Percentiles rank a stretch among this genome's conserved stretches.
Conservation (phyloP, 2,797 vertebrate species). For the Atherinosoma microstoma region DNA sequence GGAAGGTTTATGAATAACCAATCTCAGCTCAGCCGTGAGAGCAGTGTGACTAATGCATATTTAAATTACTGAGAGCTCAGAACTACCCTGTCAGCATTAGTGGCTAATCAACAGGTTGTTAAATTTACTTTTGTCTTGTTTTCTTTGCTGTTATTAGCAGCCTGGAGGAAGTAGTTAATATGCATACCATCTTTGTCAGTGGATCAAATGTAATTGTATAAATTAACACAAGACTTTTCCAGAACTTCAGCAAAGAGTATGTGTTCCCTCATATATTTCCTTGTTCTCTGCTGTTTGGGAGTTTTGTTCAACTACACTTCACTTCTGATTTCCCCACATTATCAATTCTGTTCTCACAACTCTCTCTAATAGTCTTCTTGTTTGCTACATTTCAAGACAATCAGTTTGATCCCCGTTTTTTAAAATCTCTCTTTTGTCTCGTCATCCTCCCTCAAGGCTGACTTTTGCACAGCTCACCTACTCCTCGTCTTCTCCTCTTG, state of each 20-base stretch:
- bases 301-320: neutral
- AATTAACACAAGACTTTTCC: neutral
- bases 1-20: neutral
- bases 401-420: too few species aligned
- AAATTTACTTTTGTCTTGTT: neutral
- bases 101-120: neutral
- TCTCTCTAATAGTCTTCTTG: neutral
- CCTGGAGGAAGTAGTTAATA: neutral
- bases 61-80: neutral
- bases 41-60: neutral
- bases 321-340: neutral
- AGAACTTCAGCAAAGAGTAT: neutral
- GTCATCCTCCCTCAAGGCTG: too few species aligned
- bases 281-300: neutral
- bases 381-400: neutral
- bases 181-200: neutral
- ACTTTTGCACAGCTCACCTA: too few species aligned
- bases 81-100: neutral
- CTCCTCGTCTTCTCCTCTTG: too few species aligned
- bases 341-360: neutral
- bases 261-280: too few species aligned
- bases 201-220: neutral
- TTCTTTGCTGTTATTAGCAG: neutral
- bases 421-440: too few species aligned
- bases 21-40: constrained; percentile 1